A percentile compares a stretch with the other conserved stretches of the same genome.
phyloP scores from a whole-genome alignment of 2,888 invertebrate species.

The Eilema caniola region DNA sequence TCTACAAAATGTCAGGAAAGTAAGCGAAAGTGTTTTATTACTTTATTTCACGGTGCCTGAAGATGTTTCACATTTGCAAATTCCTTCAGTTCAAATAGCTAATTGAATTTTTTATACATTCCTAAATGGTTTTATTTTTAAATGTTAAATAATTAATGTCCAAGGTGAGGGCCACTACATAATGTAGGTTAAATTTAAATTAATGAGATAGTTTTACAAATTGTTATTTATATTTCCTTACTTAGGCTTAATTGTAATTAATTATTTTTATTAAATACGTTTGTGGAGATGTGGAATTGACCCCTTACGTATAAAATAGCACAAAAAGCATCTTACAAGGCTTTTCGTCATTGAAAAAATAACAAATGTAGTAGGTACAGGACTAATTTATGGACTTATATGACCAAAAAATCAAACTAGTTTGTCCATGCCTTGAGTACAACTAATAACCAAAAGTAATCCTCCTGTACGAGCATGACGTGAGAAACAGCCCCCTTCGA shows the following conservation, averaged over 20 bases:
- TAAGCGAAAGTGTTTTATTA: not conserved
- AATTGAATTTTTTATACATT: constrained; percentile 4
- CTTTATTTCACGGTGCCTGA: not conserved
- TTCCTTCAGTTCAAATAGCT: not conserved
- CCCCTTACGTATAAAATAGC: not conserved
- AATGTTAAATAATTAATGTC: not conserved
- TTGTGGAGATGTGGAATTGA: not conserved
- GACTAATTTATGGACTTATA: no score
- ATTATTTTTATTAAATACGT: not conserved
- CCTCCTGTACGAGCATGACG: not conserved
- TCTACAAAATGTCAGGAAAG: not conserved
- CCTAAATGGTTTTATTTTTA: not conserved
- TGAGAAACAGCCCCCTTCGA: not conserved
- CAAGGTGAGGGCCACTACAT: not conserved
- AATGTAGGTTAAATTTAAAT: not conserved
- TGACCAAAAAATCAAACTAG: no score
- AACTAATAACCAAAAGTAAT: not conserved
- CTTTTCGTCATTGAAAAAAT: no score
- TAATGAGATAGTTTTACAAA: not conserved
- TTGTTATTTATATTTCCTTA: not conserved
- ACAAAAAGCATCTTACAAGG: no score
- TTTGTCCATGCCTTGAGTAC: no score
- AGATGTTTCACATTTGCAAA: not conserved
- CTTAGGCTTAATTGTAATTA: not conserved
- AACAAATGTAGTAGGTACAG: no score